These are phyloP conservation scores for Eriocheir sinensis DNA, from an alignment of 1,140 invertebrate genomes.

Conservation along the genomic window DNA sequence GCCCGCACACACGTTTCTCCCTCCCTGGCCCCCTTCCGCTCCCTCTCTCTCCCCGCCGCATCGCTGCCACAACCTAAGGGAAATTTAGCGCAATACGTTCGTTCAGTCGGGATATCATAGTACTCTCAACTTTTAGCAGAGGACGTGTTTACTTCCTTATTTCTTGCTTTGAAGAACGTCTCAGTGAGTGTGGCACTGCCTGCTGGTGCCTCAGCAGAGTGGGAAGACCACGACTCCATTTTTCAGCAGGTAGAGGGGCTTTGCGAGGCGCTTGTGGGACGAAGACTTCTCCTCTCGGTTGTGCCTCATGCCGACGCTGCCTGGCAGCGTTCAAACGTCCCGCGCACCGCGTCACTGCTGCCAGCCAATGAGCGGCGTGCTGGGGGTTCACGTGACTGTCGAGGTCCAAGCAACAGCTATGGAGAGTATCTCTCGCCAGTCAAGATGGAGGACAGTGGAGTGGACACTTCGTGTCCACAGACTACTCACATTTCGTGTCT, in stretches of 20 bases:
- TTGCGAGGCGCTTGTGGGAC: constrained; percentile 13
- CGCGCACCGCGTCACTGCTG: constrained; percentile 71
- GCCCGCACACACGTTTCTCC: constrained; percentile 39
- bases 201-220: neutral
- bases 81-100: constrained; percentile 67
- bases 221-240: neutral
- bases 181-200: neutral
- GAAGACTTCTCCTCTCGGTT: constrained; percentile 44
- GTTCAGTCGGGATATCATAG: constrained; percentile 35
- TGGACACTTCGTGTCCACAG: constrained; percentile 74
- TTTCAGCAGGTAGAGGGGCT: neutral
- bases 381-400: constrained; percentile 74
- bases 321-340: constrained; percentile 73
- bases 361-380: constrained; percentile 61
- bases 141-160: neutral
- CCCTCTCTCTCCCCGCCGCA: constrained; percentile 42
- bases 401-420: constrained; percentile 79
- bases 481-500: constrained; percentile 81
- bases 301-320: constrained; percentile 72
- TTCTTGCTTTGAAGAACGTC: neutral
- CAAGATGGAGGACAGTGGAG: constrained; percentile 79
- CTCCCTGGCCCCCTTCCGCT: constrained; percentile 37
- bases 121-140: neutral
- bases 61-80: neutral
- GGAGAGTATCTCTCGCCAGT: constrained; percentile 77